Evolutionary conservation across 2,797 vertebrate species (phyloP).

Genomic region (Esox masquinongy): DNA sequence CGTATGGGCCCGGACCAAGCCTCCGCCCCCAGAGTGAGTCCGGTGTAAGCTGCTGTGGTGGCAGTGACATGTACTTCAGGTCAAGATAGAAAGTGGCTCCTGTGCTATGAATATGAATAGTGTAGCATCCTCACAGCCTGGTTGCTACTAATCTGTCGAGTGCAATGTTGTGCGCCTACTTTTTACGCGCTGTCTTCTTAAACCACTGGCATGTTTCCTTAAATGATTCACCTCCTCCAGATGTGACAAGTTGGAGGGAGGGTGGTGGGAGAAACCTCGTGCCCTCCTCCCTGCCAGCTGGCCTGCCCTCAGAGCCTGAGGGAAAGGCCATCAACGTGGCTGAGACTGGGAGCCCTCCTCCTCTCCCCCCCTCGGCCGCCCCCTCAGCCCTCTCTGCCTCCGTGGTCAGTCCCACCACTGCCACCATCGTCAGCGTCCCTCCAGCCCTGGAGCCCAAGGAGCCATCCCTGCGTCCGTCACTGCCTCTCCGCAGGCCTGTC

Average conservation of each 20-base stretch:
- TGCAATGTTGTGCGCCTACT: neutral
- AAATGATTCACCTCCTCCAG: slow-evolving; percentile 60
- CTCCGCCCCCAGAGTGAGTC: slow-evolving; percentile 84
- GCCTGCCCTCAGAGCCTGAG: slow-evolving; percentile 74
- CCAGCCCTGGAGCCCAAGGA: slow-evolving; percentile 82
- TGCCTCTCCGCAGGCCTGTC: slow-evolving; percentile 83
- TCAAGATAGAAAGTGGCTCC: neutral
- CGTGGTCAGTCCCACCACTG: slow-evolving; percentile 70
- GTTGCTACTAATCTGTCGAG: neutral
- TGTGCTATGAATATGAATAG: neutral
- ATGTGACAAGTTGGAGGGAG: slow-evolving; percentile 99
- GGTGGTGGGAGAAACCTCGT: slow-evolving; percentile 97
- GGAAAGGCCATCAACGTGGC: slow-evolving; percentile 68
- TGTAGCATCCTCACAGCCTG: neutral
- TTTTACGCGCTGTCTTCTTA: neutral
- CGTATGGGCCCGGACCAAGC: slow-evolving; percentile 96
- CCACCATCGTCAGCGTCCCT: slow-evolving; percentile 69
- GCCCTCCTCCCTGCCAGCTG: slow-evolving; percentile 69
- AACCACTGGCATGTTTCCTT: neutral
- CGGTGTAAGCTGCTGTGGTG: neutral
- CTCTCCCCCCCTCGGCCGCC: slow-evolving; percentile 37
- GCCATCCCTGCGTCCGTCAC: slow-evolving; percentile 87
- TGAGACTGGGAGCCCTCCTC: slow-evolving; percentile 66
- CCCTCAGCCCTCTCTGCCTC: slow-evolving; percentile 73
- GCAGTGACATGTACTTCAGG: neutral